These are phyloP conservation scores for Dryocosmus kuriphilus DNA, from an alignment of 2,888 invertebrate species.

Conservation along the genomic window DNA sequence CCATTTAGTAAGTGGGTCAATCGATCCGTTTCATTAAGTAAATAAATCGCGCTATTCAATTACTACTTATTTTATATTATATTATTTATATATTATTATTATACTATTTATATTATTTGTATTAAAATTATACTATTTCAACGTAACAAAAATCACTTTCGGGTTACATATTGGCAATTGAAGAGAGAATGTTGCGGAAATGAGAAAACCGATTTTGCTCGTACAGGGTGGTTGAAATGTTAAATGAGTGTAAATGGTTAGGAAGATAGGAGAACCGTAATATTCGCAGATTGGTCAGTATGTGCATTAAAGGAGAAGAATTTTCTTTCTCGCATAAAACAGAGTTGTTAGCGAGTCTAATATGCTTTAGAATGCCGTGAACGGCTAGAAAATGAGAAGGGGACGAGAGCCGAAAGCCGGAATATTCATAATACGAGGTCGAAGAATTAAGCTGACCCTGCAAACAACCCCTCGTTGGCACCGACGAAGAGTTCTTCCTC, in stretches of 20 bases:
- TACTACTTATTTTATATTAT: too few relatives aligned
- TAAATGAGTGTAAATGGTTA: slow-evolving; percentile 36
- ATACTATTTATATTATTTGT: too few relatives aligned
- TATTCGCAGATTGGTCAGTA: slow-evolving; percentile 41
- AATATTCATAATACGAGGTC: slow-evolving; percentile 65
- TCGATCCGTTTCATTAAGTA: too few relatives aligned
- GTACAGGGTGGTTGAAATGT: slow-evolving; percentile 18
- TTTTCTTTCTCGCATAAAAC: slow-evolving; percentile 61
- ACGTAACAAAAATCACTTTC: neutral
- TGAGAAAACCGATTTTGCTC: slow-evolving; percentile 6
- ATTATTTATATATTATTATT: too few relatives aligned
- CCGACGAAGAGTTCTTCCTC: slow-evolving; percentile 45
- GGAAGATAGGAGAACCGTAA: slow-evolving; percentile 28
- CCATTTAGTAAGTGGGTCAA: too few relatives aligned
- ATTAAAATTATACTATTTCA: too few relatives aligned
- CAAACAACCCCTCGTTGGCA: slow-evolving; percentile 63
- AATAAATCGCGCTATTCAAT: too few relatives aligned
- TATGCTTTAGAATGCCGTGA: slow-evolving; percentile 61
- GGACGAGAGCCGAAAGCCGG: slow-evolving; percentile 51
- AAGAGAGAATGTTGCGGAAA: slow-evolving; percentile 14
- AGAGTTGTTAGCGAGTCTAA: slow-evolving; percentile 66
- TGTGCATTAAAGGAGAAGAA: slow-evolving; percentile 43
- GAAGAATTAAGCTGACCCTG: slow-evolving; percentile 68
- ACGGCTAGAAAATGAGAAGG: slow-evolving; percentile 44
- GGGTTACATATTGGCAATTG: neutral